Evolutionary conservation across 30 jellyfish, hydroid and myxozoan genomes (phyloP).

Genomic region (Turritopsis dohrnii): DNA sequence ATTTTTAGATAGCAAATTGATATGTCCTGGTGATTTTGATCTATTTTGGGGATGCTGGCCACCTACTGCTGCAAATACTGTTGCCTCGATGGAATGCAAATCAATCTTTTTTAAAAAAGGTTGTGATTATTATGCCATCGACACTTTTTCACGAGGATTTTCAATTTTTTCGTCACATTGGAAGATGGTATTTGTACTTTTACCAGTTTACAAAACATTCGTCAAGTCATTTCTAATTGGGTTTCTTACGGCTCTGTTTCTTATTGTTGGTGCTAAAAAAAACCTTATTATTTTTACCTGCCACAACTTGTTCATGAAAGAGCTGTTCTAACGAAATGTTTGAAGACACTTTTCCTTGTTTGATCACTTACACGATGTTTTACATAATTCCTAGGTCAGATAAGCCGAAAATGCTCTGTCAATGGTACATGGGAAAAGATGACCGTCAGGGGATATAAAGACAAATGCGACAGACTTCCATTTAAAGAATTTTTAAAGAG

Average conservation of each 20-base stretch:
- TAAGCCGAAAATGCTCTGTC: neutral
- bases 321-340: too few species aligned
- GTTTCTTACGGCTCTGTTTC: too few species aligned
- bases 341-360: neutral
- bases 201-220: too few species aligned
- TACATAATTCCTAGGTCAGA: neutral
- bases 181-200: too few species aligned
- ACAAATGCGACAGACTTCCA: neutral
- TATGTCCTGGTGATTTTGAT: slow-evolving; percentile 4
- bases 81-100: neutral
- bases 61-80: neutral
- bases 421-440: neutral
- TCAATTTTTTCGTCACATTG: too few species aligned
- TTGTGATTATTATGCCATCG: neutral
- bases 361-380: neutral
- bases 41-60: slow-evolving; percentile 13
- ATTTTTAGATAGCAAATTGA: neutral
- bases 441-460: neutral
- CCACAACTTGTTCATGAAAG: too few species aligned
- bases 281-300: too few species aligned
- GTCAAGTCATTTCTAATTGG: too few species aligned
- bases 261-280: too few species aligned
- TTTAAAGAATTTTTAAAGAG: neutral
- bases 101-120: slow-evolving; percentile 1
- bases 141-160: too few species aligned